A percentile compares a stretch with the other conserved stretches of the same genome.
These are phyloP conservation scores for Pterostichus niger DNA, from an alignment of 2,888 invertebrate genomes.

Conservation along the genomic window DNA sequence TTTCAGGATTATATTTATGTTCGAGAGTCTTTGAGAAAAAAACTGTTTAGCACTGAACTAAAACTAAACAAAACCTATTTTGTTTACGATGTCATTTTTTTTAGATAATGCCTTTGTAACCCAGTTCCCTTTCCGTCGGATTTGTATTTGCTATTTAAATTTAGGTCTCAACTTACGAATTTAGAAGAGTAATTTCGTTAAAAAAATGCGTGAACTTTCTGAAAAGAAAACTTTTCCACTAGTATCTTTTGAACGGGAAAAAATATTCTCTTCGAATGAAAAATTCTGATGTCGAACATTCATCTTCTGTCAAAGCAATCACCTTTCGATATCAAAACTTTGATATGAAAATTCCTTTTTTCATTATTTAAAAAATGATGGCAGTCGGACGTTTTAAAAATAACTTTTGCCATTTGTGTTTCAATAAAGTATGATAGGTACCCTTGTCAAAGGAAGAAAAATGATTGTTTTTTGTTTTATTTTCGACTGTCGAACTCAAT, in stretches of 20 bases:
- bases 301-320: slow-evolving; percentile 23
- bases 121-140: background rate
- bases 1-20: too few species aligned
- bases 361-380: slow-evolving; percentile 42
- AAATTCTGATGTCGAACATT: slow-evolving; percentile 15
- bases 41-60: background rate
- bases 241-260: slow-evolving; percentile 4
- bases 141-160: slow-evolving; percentile 21
- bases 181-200: slow-evolving; percentile 28
- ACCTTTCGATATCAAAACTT: slow-evolving; percentile 35
- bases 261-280: slow-evolving; percentile 5
- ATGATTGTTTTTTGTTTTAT: slow-evolving; percentile 31
- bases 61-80: background rate
- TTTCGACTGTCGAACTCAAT: slow-evolving; percentile 47
- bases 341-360: slow-evolving; percentile 47
- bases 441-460: slow-evolving; percentile 20
- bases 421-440: slow-evolving; percentile 50
- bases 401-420: slow-evolving; percentile 39
- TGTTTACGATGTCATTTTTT: background rate
- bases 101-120: background rate
- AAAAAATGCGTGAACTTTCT: background rate
- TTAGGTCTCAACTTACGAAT: slow-evolving; percentile 3
- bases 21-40: too few species aligned
- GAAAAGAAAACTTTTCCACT: slow-evolving; percentile 2
- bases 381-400: slow-evolving; percentile 18